Conservation (phyloP, 1,140 invertebrate species). For the Meloidogyne chitwoodi region DNA sequence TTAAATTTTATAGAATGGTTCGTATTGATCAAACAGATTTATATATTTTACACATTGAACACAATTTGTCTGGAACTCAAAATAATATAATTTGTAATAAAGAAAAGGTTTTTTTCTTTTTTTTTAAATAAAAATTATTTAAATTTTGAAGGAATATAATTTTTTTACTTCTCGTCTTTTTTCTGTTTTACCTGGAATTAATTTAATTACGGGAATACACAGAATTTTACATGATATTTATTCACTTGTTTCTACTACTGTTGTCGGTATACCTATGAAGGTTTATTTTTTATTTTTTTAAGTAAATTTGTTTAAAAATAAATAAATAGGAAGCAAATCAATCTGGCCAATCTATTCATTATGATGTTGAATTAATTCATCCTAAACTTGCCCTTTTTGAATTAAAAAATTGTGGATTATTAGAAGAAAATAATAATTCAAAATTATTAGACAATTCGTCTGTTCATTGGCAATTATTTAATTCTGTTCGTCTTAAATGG, state of each 20-base stretch:
- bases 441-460: slow-evolving; percentile 16
- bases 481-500: slow-evolving; percentile 35
- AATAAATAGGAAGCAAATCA: slow-evolving; percentile 36
- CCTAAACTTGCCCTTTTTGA: slow-evolving; percentile 27
- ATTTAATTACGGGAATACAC: slow-evolving; percentile 33
- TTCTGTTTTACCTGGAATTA: slow-evolving; percentile 19
- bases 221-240: slow-evolving; percentile 38
- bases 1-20: slow-evolving; percentile 5
- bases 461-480: slow-evolving; percentile 16
- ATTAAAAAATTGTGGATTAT: slow-evolving; percentile 19
- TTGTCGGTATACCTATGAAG: slow-evolving; percentile 51
- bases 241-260: slow-evolving; percentile 46
- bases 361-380: slow-evolving; percentile 47
- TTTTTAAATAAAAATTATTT: slow-evolving; percentile 3
- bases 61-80: slow-evolving; percentile 1
- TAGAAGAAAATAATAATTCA: slow-evolving; percentile 1
- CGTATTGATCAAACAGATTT: slow-evolving; percentile 30
- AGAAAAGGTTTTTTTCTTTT: slow-evolving; percentile 14
- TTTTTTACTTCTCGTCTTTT: slow-evolving; percentile 22
- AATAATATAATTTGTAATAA: slow-evolving; percentile 13
- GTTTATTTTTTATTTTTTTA: slow-evolving; percentile 1
- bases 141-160: slow-evolving; percentile 19
- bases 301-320: neutral
- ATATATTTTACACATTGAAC: slow-evolving; percentile 32
- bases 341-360: slow-evolving; percentile 45